Conservation (phyloP, 2,797 vertebrate genomes). For the Enteromius paludinosus region DNA sequence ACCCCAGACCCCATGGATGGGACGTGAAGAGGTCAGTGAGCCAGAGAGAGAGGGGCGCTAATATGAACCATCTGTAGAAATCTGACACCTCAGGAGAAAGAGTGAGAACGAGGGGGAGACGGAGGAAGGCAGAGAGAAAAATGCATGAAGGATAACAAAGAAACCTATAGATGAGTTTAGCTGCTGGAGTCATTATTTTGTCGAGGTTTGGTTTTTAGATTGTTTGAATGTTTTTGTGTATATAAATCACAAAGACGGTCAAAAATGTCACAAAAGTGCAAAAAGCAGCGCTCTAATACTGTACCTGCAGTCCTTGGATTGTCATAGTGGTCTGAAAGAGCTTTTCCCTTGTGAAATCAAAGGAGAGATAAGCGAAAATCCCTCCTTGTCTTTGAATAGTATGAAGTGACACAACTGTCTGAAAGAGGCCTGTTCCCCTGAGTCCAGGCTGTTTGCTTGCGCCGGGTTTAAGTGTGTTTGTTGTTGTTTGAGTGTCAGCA, state of each 20-base stretch:
- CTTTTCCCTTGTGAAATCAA: constrained; percentile 18
- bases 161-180: constrained; percentile 73
- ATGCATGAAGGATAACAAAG: constrained; percentile 73
- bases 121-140: constrained; percentile 26
- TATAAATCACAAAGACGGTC: constrained; percentile 7
- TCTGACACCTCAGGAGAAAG: constrained; percentile 76
- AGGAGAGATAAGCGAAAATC: neutral
- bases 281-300: neutral
- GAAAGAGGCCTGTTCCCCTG: constrained; percentile 29
- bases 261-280: neutral
- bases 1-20: constrained; percentile 62
- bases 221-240: constrained; percentile 21
- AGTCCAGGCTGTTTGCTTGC: constrained; percentile 41
- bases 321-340: constrained; percentile 3
- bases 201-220: neutral
- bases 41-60: constrained; percentile 72
- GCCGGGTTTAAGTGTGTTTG: constrained; percentile 54
- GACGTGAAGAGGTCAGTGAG: constrained; percentile 72
- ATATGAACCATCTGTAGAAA: constrained; percentile 87
- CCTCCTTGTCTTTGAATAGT: constrained; percentile 10
- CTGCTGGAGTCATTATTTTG: constrained; percentile 37
- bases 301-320: neutral
- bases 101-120: constrained; percentile 22
- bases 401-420: constrained; percentile 32
- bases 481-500: constrained; percentile 52